phyloP scores from a whole-genome alignment of 2,113 vertebrate species.

The Scophthalmus maximus region DNA sequence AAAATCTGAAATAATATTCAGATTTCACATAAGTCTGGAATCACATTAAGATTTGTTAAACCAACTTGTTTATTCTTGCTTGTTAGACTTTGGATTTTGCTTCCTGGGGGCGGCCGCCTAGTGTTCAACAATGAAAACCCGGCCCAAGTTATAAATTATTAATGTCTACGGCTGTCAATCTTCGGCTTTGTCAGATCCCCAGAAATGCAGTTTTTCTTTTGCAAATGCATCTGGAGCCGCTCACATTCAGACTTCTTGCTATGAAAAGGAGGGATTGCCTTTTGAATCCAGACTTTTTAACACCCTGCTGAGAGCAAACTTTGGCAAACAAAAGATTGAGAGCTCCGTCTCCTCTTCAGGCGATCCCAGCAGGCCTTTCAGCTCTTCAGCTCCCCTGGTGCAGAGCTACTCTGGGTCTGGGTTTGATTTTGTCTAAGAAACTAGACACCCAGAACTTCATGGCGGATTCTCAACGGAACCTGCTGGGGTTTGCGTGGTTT shows the following conservation, averaged over 20 bases:
- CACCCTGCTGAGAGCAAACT: constrained; percentile 48
- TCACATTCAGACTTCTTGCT: constrained; percentile 21
- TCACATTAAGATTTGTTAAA: not conserved
- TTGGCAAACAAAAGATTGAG: constrained; percentile 45
- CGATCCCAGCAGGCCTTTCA: constrained; percentile 90
- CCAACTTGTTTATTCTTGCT: not conserved
- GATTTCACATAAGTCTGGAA: not conserved
- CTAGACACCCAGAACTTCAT: constrained; percentile 86
- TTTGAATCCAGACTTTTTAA: constrained; percentile 40
- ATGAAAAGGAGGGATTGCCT: constrained; percentile 22
- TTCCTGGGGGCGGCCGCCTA: constrained; percentile 6
- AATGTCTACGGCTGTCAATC: constrained; percentile 52
- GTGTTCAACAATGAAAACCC: constrained; percentile 36
- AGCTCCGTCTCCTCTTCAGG: constrained; percentile 91
- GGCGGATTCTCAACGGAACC: constrained; percentile 89
- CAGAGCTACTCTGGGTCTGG: constrained; percentile 86
- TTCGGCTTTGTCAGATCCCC: constrained; percentile 20
- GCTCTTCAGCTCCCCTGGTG: constrained; percentile 89
- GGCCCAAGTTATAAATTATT: constrained; percentile 30
- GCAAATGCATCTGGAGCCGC: constrained; percentile 17
- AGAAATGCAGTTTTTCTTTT: constrained; percentile 30
- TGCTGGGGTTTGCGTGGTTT: constrained; percentile 90
- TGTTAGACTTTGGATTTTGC: not conserved
- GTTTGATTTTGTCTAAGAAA: constrained; percentile 84
- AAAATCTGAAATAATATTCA: too few relatives aligned